Base-by-base conservation (phyloP, 53 echinoderm and acorn worm species). In the Paracentrotus lividus region DNA sequence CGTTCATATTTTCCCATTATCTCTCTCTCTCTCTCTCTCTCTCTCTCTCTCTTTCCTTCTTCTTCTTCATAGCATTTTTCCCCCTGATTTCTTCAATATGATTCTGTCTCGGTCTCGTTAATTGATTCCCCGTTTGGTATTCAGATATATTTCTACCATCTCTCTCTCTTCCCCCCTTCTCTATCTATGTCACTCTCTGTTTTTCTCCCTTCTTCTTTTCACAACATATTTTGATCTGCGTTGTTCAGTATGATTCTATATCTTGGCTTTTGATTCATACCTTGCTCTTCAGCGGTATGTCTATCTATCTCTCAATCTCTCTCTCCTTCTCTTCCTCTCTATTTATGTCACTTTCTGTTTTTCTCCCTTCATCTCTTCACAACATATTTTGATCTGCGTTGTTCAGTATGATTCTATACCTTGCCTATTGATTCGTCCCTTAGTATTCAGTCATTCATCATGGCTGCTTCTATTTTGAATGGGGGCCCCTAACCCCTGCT, bases 401-500 rank as follows among this genome's bases (percentile, higher is more conserved):
- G 6, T 72, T 16, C 15, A 36, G 18, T 20, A 72, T 18, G 18
- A 72, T 81, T 81, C 49, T 12, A 47, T 81, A 47, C 47, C 26
- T 47, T 15, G n/a, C 27, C 47, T 47, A 47, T 47, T 81, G 81
- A 49, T 81, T 81, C n/a, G 2, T 33, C n/a, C 47, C n/a, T 26
- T 6, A 8, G 23, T 18, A 77, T 77, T 77, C 38, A 5, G 42
- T 24, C 77, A 45, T 81, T 81, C 81, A 81, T 81, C 47, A 10
- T 3, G 21, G 8, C 26, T 42, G 42, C 42, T 76, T 8, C 47
- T 26, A 81, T 81, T 81, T 45, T 81, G 47, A 81, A 26, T 27
- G n/a, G 47, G 81, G 47, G 44, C 47, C 47, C 81, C 81, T 38
- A 72, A 47, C 81, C 12, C 81, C 81, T 27, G 26, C 81, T 27